Evolutionary conservation across 2,113 vertebrate species (phyloP).

Genomic region (Phylloscopus whistleri): DNA sequence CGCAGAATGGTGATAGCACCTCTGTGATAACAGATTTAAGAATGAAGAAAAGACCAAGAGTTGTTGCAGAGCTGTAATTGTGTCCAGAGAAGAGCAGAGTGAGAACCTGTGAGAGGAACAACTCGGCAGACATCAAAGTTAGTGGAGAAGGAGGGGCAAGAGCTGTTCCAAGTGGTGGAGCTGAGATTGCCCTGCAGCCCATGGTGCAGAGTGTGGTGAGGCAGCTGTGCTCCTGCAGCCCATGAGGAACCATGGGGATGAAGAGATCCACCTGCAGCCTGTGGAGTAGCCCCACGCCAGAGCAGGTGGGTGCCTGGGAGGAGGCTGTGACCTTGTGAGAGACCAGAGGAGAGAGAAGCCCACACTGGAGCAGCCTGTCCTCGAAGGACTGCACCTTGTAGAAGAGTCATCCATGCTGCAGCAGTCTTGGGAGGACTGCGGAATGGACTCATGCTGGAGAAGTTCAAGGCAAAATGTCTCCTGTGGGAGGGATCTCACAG

Average conservation of each 20-base stretch:
- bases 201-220: accelerated
- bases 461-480: neutral
- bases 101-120: neutral
- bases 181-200: neutral
- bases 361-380: neutral
- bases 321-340: no score
- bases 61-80: neutral
- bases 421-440: neutral
- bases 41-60: neutral
- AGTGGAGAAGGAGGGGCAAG: neutral
- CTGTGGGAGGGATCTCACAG: neutral
- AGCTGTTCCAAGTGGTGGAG: neutral
- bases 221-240: neutral
- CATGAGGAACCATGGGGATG: neutral
- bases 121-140: neutral
- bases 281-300: accelerated
- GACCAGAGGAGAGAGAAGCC: neutral
- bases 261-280: neutral
- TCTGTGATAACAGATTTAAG: neutral
- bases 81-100: neutral
- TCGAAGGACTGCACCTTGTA: neutral
- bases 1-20: no score
- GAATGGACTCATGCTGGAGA: neutral
- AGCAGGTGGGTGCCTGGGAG: neutral
- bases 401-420: neutral